phyloP scores from a whole-genome alignment of 2,888 invertebrate species.

The Ryuthela nishihirai region DNA sequence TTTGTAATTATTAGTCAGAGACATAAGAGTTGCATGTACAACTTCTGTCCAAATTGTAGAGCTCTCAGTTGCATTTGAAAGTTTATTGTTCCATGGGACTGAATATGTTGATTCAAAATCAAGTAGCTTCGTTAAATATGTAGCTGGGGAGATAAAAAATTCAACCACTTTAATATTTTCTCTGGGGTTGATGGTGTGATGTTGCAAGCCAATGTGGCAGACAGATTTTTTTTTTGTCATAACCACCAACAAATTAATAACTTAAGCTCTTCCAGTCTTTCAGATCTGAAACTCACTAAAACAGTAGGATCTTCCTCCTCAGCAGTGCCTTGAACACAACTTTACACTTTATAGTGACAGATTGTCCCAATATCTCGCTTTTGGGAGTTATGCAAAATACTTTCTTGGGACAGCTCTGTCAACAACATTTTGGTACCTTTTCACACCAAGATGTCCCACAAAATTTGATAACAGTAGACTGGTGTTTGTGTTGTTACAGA shows the following conservation, averaged over 20 bases:
- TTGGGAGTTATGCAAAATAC: not conserved
- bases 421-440: conserved; percentile 22
- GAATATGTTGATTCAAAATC: too few species aligned
- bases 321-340: conserved; percentile 33
- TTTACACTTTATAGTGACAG: conserved; percentile 16
- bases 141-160: conserved; percentile 28
- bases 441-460: conserved; percentile 6
- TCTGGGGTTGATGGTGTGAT: conserved; percentile 31
- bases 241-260: not conserved
- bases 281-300: conserved; percentile 11
- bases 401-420: conserved; percentile 9
- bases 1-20: too few species aligned
- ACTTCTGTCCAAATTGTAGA: too few species aligned
- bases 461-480: conserved; percentile 22
- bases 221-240: too few species aligned
- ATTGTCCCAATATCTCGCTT: conserved; percentile 1
- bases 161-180: conserved; percentile 1
- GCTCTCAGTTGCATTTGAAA: too few species aligned
- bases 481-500: conserved; percentile 6
- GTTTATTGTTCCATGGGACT: too few species aligned
- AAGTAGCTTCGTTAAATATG: not conserved
- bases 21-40: too few species aligned
- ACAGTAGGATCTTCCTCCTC: conserved; percentile 33
- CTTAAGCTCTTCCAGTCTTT: conserved; percentile 29
- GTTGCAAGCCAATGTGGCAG: conserved; percentile 4